A percentile compares a stretch with the other conserved stretches of the same genome.
Conservation (phyloP, 2,797 vertebrate species). For the Cirrhinus mrigala region DNA sequence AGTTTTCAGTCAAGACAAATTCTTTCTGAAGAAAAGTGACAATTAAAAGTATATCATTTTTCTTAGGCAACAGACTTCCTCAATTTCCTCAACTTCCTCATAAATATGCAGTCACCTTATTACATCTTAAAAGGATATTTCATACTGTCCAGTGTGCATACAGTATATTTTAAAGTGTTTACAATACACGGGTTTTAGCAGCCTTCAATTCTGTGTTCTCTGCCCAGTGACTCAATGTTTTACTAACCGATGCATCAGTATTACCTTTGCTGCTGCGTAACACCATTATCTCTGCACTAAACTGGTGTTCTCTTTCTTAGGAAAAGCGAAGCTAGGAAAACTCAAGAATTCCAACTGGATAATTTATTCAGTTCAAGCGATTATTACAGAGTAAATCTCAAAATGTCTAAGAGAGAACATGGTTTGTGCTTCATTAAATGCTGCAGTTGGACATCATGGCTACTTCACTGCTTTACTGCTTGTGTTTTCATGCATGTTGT, state of each 20-base stretch:
- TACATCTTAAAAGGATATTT: background rate
- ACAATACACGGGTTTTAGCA: no score
- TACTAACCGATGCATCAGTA: background rate
- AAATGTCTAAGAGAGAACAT: background rate
- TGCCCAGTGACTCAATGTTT: background rate
- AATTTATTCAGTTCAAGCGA: background rate
- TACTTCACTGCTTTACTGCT: constrained; percentile 55
- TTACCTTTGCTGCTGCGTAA: background rate
- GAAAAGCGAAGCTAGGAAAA: background rate
- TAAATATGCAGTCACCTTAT: background rate
- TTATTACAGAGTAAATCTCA: background rate
- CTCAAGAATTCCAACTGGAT: background rate
- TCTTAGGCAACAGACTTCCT: background rate
- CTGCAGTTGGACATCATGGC: background rate
- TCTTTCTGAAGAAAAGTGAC: background rate
- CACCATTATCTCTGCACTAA: background rate
- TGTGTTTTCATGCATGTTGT: constrained; percentile 19
- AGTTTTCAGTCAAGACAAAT: background rate
- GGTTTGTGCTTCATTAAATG: background rate
- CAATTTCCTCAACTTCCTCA: no score
- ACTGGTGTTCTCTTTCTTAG: background rate
- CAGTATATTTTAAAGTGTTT: background rate
- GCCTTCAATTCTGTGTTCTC: no score
- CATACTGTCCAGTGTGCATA: background rate
- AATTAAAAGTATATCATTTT: background rate